phyloP scores from a whole-genome alignment of 2,888 invertebrate genomes.

The Criorhina ranunculi region DNA sequence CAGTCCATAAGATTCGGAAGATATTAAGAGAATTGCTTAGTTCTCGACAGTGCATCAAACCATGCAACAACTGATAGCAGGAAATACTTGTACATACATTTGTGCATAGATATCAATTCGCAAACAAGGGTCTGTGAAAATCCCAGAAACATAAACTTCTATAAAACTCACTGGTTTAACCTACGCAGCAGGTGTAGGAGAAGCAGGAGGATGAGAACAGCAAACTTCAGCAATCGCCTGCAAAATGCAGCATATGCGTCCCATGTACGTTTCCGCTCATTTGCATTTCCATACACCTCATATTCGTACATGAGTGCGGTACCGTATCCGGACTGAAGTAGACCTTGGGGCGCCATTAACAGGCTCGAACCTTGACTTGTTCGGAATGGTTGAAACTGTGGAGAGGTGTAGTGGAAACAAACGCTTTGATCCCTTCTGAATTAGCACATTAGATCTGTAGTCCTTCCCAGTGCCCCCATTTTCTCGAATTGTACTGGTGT shows the following conservation, averaged over 20 bases:
- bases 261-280: constrained; percentile 69
- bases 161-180: constrained; percentile 47
- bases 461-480: constrained; percentile 52
- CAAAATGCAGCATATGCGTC: constrained; percentile 56
- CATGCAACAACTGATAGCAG: constrained; percentile 60
- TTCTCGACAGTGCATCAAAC: constrained; percentile 41
- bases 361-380: constrained; percentile 67
- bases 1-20: constrained; percentile 25
- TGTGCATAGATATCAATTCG: constrained; percentile 46
- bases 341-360: constrained; percentile 72
- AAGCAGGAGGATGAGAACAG: background rate
- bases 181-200: constrained; percentile 51
- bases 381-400: constrained; percentile 15
- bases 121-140: constrained; percentile 48
- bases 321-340: constrained; percentile 56
- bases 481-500: constrained; percentile 32
- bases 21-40: constrained; percentile 31
- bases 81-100: constrained; percentile 36
- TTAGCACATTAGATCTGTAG: constrained; percentile 63
- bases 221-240: constrained; percentile 35
- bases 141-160: constrained; percentile 57
- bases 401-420: constrained; percentile 48
- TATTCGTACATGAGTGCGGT: constrained; percentile 56
- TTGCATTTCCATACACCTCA: constrained; percentile 69
- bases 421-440: constrained; percentile 68